Percentiles rank a stretch among this genome's conserved stretches.
Evolutionary conservation across 2,113 vertebrate genomes (phyloP).

Genomic region (Bubalus kerabau): DNA sequence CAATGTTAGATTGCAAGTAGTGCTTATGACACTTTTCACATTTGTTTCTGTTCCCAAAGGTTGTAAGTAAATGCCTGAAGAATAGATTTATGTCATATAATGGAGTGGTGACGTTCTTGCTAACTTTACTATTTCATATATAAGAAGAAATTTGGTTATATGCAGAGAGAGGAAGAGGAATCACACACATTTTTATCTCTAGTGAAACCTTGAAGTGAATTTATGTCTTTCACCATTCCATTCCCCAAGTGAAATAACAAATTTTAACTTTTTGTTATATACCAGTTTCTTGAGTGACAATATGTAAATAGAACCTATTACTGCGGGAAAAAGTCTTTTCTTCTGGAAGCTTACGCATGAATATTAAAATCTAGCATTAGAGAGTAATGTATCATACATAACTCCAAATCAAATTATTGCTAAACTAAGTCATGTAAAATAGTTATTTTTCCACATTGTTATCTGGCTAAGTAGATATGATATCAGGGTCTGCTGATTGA

Average conservation of each 20-base stretch:
- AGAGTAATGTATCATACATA: not conserved
- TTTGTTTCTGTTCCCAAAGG: conserved; percentile 28
- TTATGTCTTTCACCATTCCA: conserved; percentile 20
- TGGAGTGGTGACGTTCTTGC: conserved; percentile 23
- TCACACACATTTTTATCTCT: not conserved
- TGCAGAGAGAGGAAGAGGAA: not conserved
- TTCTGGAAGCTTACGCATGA: not conserved
- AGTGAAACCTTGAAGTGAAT: not conserved
- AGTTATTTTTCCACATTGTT: conserved; percentile 32
- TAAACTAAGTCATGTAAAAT: conserved; percentile 24
- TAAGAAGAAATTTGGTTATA: not conserved
- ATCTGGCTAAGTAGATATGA: not conserved
- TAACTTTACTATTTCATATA: conserved; percentile 27
- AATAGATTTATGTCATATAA: not conserved
- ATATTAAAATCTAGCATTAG: not conserved
- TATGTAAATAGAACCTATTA: not conserved
- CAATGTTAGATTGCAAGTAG: conserved; percentile 25
- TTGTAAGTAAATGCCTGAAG: not conserved
- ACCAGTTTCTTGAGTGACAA: conserved; percentile 18
- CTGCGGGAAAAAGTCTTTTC: not conserved
- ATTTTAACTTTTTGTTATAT: not conserved
- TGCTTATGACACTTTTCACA: not conserved
- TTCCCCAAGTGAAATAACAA: conserved; percentile 9
- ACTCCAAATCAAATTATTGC: conserved; percentile 5
- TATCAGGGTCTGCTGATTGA: not conserved